Base-by-base conservation (phyloP, 2,797 vertebrate genomes). In the Nannoperca australis region DNA sequence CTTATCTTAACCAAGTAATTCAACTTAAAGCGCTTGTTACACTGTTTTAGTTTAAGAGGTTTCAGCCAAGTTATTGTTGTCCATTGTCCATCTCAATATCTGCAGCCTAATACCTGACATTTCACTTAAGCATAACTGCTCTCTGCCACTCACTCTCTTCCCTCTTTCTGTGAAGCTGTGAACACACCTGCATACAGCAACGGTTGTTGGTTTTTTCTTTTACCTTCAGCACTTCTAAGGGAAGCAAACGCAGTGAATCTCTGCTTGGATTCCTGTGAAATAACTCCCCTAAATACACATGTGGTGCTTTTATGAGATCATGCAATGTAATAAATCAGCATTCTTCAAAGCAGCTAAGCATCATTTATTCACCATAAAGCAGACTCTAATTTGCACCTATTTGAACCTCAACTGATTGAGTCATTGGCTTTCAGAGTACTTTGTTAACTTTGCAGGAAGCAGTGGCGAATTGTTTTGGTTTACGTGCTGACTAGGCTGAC, bases 371-470 rank as follows among this genome's bases (percentile, higher is more conserved):
- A 3, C 3, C 30, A 38, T n/a, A 15, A 42, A 70, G 34, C n/a
- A 59, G 44, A 44, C 44, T 63, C 47, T 3, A 36, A 15, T 65
- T 73, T 54, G 30, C 50, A 30, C 51, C 38, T 38, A 47, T 51
- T 70, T 70, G 61, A 66, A 78, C 49, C n/a, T 51, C 40, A 36
- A 13, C 40, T 45, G 22, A 30, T 24, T 68, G 53, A 75, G 15
- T 71, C 64, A 59, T 18, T 45, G 61, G 18, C 0, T 67, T 74
- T 60, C 53, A 85, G 65, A 83, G 73, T 36, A 47, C 60, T 36
- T 42, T 53, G 22, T 63, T 79, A 30, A 4, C 11, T 42, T 22
- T 32, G 78, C 75, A 68, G 50, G 34, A 55, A 78, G 40, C 50
- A 3, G 7, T 7, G 5, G 24, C 6, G 13, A 36, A 3, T 20